Conservation (phyloP, 1,140 invertebrate species). For the Caenorhabditis inopinata region DNA sequence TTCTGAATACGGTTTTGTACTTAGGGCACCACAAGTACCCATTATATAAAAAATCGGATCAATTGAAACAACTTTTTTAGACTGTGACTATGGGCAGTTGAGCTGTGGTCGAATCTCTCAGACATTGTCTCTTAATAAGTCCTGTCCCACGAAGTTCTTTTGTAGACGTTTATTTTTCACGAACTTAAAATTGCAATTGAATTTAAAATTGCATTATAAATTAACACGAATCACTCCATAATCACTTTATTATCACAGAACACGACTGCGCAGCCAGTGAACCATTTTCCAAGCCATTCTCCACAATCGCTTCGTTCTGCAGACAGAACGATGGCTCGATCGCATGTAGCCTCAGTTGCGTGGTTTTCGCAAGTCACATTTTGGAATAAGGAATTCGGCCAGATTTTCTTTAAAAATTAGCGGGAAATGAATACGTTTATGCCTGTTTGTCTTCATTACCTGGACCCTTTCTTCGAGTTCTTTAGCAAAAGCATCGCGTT, state of each 20-base stretch:
- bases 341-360: background rate
- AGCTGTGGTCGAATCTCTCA: no score
- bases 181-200: no score
- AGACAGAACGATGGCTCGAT: slow-evolving; percentile 9
- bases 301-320: background rate
- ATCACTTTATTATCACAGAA: slow-evolving; percentile 12
- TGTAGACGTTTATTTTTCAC: no score
- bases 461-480: background rate
- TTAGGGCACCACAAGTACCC: no score
- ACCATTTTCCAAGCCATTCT: slow-evolving; percentile 35
- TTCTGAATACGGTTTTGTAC: no score
- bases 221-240: background rate
- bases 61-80: no score
- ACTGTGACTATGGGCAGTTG: no score
- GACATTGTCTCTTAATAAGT: no score
- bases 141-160: no score
- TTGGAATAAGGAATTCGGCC: background rate
- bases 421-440: no score
- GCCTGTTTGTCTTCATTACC: no score
- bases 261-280: slow-evolving; percentile 23
- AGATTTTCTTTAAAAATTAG: background rate
- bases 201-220: background rate
- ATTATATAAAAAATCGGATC: no score
- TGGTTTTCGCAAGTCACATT: background rate
- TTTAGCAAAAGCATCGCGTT: background rate